Conservation (phyloP, 2,888 invertebrate genomes). For the Enchytraeus crypticus region DNA sequence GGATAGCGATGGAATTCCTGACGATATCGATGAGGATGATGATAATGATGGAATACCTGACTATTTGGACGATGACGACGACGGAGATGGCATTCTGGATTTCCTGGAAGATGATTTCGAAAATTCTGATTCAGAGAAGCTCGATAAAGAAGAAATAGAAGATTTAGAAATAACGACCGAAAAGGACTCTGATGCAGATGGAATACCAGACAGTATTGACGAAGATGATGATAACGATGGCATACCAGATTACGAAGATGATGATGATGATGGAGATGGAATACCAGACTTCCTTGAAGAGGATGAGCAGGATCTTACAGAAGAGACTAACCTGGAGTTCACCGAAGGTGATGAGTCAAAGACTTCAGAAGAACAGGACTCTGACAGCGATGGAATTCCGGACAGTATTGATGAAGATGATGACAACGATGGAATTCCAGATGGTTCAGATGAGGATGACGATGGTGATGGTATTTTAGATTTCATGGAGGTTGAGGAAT, state of each 20-base stretch:
- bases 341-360: neutral
- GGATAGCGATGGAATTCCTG: conserved; percentile 7
- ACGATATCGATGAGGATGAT: conserved; percentile 20
- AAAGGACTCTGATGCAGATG: conserved; percentile 16
- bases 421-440: conserved; percentile 23
- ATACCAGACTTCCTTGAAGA: conserved; percentile 27
- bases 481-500: conserved; percentile 27
- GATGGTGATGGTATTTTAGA: conserved; percentile 9
- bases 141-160: neutral
- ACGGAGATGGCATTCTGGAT: conserved; percentile 25
- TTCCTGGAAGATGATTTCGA: conserved; percentile 16
- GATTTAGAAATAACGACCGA: conserved; percentile 18
- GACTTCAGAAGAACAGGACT: neutral
- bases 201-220: conserved; percentile 21
- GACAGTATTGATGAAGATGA: conserved; percentile 27
- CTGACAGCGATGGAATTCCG: conserved; percentile 19
- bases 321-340: neutral
- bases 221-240: conserved; percentile 24
- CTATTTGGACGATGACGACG: conserved; percentile 23
- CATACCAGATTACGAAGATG: conserved; percentile 12
- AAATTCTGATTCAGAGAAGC: conserved; percentile 19
- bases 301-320: neutral
- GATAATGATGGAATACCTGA: conserved; percentile 25
- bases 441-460: conserved; percentile 11
- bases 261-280: conserved; percentile 33